Evolutionary conservation across 2,888 invertebrate species (phyloP), one percentile per base, ranked within the genome.

Genomic region (Lucinisca nassula): DNA sequence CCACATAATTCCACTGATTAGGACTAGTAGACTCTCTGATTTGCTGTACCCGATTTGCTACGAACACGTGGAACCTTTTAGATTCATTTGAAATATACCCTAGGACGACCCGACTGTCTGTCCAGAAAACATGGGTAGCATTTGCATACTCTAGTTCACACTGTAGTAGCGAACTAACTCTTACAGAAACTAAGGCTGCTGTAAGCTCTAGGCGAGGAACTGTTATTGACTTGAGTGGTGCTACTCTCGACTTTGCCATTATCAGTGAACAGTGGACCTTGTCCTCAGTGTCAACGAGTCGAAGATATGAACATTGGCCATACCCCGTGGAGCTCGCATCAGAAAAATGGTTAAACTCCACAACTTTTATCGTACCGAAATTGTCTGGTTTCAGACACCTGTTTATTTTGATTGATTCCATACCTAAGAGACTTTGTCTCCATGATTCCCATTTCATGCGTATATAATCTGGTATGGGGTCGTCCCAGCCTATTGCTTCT

Each of bases 41-140:
- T n/a, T 78, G 72, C 55, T 91, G 89, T 12, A 93, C 87, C n/a
- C 93, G 70, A 81, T 93, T 93, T 0, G 91, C 91, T 24, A 93
- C 92, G 77, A 89, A 93, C 0, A 89, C 82, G 12, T 91, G 92
- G 45, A 92, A 92, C 14, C 92, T 45, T 14, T 82, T 61, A 6
- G 88, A 76, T 17, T 90, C 90, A 70, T 93, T 93, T 8, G 51
- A 74, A 14, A 92, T 90, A 67, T 92, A 93, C 8, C 90, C 88
- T 24, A 92, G 81, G 0, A 92, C 90, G 12, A 91, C 88, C n/a
- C 45, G 72, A 10, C 83, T 85, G 58, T 93, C 92, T 14, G 92
- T 92, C 90, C 89, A 93, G 89, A 84, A 79, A 74, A 91, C 1
- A 80, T 72, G 38, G n/a, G n/a, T n/a, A n/a, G n/a, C n/a, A 21